Conservation (phyloP, 1,140 invertebrate genomes). For the Drosophila ogumai region DNA sequence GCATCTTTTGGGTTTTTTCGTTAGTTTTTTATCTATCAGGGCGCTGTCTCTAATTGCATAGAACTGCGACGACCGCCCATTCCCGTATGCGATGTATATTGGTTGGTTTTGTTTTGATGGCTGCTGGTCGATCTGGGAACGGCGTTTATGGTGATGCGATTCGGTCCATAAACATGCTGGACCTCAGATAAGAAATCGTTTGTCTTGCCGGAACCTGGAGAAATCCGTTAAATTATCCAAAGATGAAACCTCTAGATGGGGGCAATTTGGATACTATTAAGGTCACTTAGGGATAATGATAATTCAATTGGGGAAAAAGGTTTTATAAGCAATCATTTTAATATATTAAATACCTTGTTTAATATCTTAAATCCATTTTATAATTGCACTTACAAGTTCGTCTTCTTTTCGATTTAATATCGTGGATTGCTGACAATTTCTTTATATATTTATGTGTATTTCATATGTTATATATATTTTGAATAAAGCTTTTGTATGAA, state of each 20-base stretch:
- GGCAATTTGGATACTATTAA: not conserved
- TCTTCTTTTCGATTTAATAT: not conserved
- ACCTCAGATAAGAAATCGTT: conserved; percentile 9
- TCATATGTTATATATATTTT: not conserved
- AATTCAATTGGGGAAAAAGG: too few relatives aligned
- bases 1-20: conserved; percentile 46
- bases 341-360: not conserved
- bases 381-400: not conserved
- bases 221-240: not conserved
- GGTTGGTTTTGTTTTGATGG: conserved; percentile 33
- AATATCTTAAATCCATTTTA: too few relatives aligned
- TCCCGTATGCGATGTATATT: conserved; percentile 40
- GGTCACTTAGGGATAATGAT: not conserved
- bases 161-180: conserved; percentile 30
- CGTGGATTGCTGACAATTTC: not conserved
- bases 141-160: conserved; percentile 48
- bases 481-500: not conserved
- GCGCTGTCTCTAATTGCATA: conserved; percentile 70
- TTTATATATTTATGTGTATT: not conserved
- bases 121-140: conserved; percentile 41
- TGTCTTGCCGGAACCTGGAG: conserved; percentile 3
- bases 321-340: not conserved
- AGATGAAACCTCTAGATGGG: not conserved
- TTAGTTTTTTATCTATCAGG: conserved; percentile 49
- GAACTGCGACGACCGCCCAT: conserved; percentile 43